Conservation (phyloP, 2,888 invertebrate species). For the Melanophora roralis region DNA sequence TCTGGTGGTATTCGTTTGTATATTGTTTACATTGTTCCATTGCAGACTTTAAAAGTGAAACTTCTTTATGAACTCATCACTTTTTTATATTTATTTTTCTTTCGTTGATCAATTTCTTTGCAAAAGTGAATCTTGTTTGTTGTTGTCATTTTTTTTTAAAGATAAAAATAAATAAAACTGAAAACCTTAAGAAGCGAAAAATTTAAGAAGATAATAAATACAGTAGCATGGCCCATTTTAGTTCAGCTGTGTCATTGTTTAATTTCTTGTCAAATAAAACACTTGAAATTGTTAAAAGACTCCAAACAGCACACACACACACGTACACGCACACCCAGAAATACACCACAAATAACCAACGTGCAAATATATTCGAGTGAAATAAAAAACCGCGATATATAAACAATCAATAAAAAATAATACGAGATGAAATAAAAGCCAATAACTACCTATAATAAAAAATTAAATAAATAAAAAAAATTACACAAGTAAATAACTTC, state of each 20-base stretch:
- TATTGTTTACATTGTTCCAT: neutral
- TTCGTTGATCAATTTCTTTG: slow-evolving; percentile 27
- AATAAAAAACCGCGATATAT: slow-evolving; percentile 27
- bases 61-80: slow-evolving; percentile 33
- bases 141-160: neutral
- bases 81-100: slow-evolving; percentile 16
- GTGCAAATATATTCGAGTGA: neutral
- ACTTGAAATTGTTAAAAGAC: slow-evolving; percentile 54
- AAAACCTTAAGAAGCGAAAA: slow-evolving; percentile 5
- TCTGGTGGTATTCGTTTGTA: neutral
- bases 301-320: neutral
- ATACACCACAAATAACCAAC: neutral
- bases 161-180: slow-evolving; percentile 26
- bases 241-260: slow-evolving; percentile 61
- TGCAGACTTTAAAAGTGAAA: slow-evolving; percentile 50
- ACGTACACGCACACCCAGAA: neutral
- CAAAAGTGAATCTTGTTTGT: slow-evolving; percentile 37
- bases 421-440: neutral
- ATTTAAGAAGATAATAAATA: neutral
- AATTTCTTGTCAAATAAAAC: slow-evolving; percentile 61
- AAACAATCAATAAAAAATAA: slow-evolving; percentile 41
- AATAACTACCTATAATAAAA: slow-evolving; percentile 10
- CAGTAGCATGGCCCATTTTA: slow-evolving; percentile 61
- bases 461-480: slow-evolving; percentile 4
- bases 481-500: neutral